These are phyloP conservation scores for Porites lutea DNA, from an alignment of 64 coral and sea anemone species.

Conservation along the genomic window DNA sequence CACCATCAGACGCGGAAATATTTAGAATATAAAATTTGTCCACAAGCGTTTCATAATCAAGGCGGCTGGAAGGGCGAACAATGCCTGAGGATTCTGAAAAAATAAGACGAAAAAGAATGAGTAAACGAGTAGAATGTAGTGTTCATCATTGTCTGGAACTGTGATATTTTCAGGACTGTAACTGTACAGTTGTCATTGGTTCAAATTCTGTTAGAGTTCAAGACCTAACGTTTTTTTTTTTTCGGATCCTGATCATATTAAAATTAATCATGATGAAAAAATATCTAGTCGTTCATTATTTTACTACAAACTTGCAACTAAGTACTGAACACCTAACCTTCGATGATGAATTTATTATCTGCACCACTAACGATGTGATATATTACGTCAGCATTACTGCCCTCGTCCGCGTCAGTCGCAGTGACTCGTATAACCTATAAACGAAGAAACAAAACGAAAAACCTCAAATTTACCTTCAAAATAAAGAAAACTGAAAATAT, in stretches of 20 bases:
- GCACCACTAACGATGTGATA: slow-evolving; percentile 77
- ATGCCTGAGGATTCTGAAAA: slow-evolving; percentile 84
- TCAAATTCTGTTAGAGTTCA: too few relatives aligned
- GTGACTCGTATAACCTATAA: slow-evolving; percentile 83
- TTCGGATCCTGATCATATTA: too few relatives aligned
- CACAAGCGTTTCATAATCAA: slow-evolving; percentile 88
- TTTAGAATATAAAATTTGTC: slow-evolving; percentile 86
- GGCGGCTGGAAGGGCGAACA: slow-evolving; percentile 82
- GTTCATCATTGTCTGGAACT: too few relatives aligned
- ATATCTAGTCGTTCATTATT: neutral
- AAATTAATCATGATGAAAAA: neutral
- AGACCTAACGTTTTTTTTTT: too few relatives aligned
- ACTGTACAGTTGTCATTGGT: too few relatives aligned
- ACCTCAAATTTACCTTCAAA: too few relatives aligned
- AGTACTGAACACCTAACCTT: slow-evolving; percentile 63
- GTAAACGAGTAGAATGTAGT: too few relatives aligned
- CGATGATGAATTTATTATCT: slow-evolving; percentile 86
- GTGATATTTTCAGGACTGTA: too few relatives aligned
- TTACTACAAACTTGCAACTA: neutral
- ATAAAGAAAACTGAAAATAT: too few relatives aligned
- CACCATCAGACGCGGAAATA: slow-evolving; percentile 83
- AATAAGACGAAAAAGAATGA: neutral
- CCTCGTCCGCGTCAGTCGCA: slow-evolving; percentile 80
- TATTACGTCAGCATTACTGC: slow-evolving; percentile 74
- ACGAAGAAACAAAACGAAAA: neutral